Conservation (phyloP, 2,113 vertebrate species). For the Antennarius striatus region DNA sequence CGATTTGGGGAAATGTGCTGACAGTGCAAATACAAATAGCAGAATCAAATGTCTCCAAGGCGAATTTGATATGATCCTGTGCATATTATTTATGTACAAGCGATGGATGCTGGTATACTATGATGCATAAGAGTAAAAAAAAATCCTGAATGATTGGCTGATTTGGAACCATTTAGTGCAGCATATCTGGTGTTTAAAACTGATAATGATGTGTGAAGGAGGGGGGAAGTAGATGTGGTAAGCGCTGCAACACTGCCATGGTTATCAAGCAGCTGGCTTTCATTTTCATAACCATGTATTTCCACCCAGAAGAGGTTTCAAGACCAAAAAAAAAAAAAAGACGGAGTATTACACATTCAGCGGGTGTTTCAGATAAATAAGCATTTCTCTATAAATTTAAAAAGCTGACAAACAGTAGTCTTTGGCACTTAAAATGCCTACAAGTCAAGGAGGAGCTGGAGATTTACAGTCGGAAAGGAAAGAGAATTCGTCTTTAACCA, state of each 20-base stretch:
- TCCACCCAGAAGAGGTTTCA: no score
- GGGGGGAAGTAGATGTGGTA: background rate
- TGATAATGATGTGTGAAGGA: constrained; percentile 36
- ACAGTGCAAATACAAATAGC: constrained; percentile 56
- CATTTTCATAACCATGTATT: background rate
- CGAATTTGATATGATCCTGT: constrained; percentile 15
- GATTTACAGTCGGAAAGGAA: constrained; percentile 49
- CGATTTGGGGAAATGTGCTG: constrained; percentile 49
- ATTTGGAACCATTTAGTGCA: constrained; percentile 25
- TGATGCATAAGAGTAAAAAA: background rate
- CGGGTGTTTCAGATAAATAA: background rate
- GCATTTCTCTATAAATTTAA: constrained; percentile 1
- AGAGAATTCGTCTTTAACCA: constrained; percentile 43
- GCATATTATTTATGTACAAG: constrained; percentile 16
- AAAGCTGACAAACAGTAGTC: constrained; percentile 26
- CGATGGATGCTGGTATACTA: constrained; percentile 12
- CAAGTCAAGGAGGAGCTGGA: constrained; percentile 21
- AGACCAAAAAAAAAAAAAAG: background rate
- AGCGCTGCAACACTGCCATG: background rate
- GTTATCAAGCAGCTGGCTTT: background rate
- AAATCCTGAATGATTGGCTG: constrained; percentile 18
- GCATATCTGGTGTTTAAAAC: constrained; percentile 35
- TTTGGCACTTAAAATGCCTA: constrained; percentile 23
- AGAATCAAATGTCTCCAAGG: constrained; percentile 35
- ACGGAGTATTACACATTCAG: background rate